A percentile compares a stretch with the other conserved stretches of the same genome.
These are phyloP conservation scores for Amphiura filiformis DNA, from an alignment of 35 echinoderm and acorn worm species.

Conservation along the genomic window DNA sequence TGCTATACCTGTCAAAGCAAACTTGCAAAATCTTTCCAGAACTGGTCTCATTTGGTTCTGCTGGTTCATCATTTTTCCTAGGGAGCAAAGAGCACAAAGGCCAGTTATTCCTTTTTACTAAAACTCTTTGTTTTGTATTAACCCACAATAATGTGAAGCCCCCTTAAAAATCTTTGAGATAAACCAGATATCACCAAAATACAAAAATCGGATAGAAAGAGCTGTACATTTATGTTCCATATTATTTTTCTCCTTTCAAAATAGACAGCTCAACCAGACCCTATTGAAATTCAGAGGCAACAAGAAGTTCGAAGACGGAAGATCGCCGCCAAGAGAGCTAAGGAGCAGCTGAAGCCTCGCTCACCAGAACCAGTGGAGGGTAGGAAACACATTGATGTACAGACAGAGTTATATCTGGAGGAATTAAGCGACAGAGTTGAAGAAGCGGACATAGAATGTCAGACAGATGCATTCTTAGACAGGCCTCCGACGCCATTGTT, in stretches of 20 bases:
- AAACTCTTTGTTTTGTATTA: too few species aligned
- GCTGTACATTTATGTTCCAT: background rate
- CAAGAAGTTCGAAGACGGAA: conserved; percentile 85
- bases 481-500: conserved; percentile 95
- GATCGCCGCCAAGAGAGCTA: conserved; percentile 86
- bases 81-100: too few species aligned
- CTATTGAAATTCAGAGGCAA: conserved; percentile 96
- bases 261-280: conserved; percentile 96
- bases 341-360: conserved; percentile 73
- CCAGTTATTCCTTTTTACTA: too few species aligned
- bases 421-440: conserved; percentile 93
- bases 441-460: conserved; percentile 92
- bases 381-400: conserved; percentile 94
- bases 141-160: too few species aligned
- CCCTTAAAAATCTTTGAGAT: too few species aligned
- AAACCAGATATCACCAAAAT: too few species aligned
- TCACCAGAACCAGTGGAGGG: conserved; percentile 95
- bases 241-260: conserved; percentile 15
- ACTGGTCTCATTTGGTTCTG: too few species aligned
- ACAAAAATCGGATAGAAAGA: background rate
- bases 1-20: too few species aligned
- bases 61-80: too few species aligned
- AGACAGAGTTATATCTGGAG: conserved; percentile 95
- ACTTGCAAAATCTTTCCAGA: too few species aligned
- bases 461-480: conserved; percentile 97